Evolutionary conservation across 2,888 invertebrate species (phyloP).

Genomic region (Volucella zonaria): DNA sequence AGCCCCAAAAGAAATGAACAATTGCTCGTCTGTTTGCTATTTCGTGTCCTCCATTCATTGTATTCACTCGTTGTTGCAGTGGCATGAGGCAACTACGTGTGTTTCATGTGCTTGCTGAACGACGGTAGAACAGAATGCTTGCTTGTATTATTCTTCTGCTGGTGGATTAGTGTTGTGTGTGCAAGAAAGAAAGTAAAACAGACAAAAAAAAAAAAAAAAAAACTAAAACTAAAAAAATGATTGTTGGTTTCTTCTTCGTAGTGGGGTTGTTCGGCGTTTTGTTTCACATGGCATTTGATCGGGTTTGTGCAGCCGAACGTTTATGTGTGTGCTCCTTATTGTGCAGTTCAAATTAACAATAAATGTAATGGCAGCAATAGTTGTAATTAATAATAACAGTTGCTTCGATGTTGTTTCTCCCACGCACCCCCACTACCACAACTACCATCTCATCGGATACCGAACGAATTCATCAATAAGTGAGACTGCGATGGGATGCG

Average conservation of each 20-base stretch:
- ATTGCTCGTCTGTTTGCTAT: slow-evolving; percentile 21
- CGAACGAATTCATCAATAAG: not conserved
- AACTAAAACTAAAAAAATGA: slow-evolving; percentile 61
- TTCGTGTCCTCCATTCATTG: slow-evolving; percentile 56
- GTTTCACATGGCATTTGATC: slow-evolving; percentile 72
- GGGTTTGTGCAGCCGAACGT: slow-evolving; percentile 66
- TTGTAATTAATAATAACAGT: slow-evolving; percentile 73
- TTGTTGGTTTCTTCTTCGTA: slow-evolving; percentile 63
- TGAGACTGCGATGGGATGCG: slow-evolving; percentile 8
- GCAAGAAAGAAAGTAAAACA: slow-evolving; percentile 22
- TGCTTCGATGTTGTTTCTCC: slow-evolving; percentile 57
- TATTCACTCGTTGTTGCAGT: slow-evolving; percentile 59
- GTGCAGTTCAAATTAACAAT: slow-evolving; percentile 67
- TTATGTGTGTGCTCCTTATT: slow-evolving; percentile 60
- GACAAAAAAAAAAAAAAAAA: slow-evolving; percentile 20
- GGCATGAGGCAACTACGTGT: slow-evolving; percentile 6
- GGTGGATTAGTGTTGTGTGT: slow-evolving; percentile 31
- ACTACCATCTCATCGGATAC: not conserved
- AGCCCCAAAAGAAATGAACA: slow-evolving; percentile 59
- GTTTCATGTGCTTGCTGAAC: not conserved
- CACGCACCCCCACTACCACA: slow-evolving; percentile 1
- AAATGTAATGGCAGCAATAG: slow-evolving; percentile 71
- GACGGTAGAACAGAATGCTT: slow-evolving; percentile 27
- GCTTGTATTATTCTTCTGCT: slow-evolving; percentile 49
- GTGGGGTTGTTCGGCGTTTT: slow-evolving; percentile 68